Evolutionary conservation across 2,888 invertebrate genomes (phyloP).

Genomic region (Drosophila recens): DNA sequence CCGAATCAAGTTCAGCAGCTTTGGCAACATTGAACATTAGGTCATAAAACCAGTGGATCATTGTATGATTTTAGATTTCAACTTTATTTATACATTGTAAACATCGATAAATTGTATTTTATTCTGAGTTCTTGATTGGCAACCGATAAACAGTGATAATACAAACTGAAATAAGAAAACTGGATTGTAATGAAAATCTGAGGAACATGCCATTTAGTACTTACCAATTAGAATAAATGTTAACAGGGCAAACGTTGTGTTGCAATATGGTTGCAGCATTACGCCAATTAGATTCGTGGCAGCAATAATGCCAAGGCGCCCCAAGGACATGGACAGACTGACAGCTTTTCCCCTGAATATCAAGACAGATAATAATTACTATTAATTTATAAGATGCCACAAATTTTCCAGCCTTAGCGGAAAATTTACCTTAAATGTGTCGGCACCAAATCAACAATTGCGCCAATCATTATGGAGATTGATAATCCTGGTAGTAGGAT

Average conservation of each 20-base stretch:
- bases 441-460: conserved; percentile 81
- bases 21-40: not conserved
- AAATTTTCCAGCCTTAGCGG: not conserved
- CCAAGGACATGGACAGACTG: conserved; percentile 76
- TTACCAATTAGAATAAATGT: conserved; percentile 71
- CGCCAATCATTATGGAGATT: conserved; percentile 81
- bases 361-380: conserved; percentile 41
- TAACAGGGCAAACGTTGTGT: conserved; percentile 73
- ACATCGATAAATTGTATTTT: not conserved
- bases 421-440: conserved; percentile 74
- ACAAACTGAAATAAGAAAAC: conserved; percentile 64
- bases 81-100: conserved; percentile 8
- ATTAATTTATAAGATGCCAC: not conserved
- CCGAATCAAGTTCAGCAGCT: too few species aligned
- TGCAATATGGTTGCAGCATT: conserved; percentile 72
- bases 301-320: conserved; percentile 78
- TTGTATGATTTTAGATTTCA: not conserved
- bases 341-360: conserved; percentile 77
- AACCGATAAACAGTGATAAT: conserved; percentile 65
- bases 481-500: conserved; percentile 80
- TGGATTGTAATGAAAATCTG: not conserved
- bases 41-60: not conserved
- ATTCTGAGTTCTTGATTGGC: conserved; percentile 71
- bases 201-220: conserved; percentile 3
- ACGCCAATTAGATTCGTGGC: conserved; percentile 77